These are phyloP conservation scores for Oryzaephilus surinamensis DNA, from an alignment of 1,140 invertebrate species.

Conservation along the genomic window DNA sequence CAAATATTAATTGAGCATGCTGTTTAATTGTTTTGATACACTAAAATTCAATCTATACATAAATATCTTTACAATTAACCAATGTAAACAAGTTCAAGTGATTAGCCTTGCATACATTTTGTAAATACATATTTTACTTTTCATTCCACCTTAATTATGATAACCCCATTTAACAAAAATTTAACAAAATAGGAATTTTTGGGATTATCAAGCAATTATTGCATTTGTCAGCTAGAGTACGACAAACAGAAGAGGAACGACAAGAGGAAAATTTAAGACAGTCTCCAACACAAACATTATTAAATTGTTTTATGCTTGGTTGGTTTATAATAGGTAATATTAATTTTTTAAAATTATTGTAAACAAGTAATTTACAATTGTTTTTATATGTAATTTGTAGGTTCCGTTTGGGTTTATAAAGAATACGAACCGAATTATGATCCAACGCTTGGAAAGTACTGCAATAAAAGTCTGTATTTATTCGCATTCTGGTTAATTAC, in stretches of 20 bases:
- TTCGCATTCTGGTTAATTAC: constrained; percentile 61
- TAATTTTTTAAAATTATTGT: neutral
- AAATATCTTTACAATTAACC: too few relatives aligned
- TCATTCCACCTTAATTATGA: neutral
- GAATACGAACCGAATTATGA: constrained; percentile 52
- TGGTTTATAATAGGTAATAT: constrained; percentile 54
- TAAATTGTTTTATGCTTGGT: constrained; percentile 54
- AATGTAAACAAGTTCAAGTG: too few relatives aligned
- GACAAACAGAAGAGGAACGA: constrained; percentile 41
- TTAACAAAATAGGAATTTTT: constrained; percentile 46
- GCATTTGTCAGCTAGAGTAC: constrained; percentile 42
- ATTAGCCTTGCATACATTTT: neutral
- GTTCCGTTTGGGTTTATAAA: constrained; percentile 55
- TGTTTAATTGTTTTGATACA: too few relatives aligned
- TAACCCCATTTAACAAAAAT: neutral
- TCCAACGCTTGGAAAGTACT: constrained; percentile 41
- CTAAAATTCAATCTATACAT: too few relatives aligned
- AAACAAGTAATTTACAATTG: constrained; percentile 1
- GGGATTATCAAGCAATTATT: constrained; percentile 51
- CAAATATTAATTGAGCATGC: too few relatives aligned
- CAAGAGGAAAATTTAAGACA: constrained; percentile 44
- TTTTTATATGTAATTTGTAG: constrained; percentile 34
- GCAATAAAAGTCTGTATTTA: constrained; percentile 52
- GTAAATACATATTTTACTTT: neutral
- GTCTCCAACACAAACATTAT: constrained; percentile 46